Evolutionary conservation across 2,113 vertebrate species (phyloP), one percentile per base, ranked within the genome.

Genomic region (Globicephala melas): DNA sequence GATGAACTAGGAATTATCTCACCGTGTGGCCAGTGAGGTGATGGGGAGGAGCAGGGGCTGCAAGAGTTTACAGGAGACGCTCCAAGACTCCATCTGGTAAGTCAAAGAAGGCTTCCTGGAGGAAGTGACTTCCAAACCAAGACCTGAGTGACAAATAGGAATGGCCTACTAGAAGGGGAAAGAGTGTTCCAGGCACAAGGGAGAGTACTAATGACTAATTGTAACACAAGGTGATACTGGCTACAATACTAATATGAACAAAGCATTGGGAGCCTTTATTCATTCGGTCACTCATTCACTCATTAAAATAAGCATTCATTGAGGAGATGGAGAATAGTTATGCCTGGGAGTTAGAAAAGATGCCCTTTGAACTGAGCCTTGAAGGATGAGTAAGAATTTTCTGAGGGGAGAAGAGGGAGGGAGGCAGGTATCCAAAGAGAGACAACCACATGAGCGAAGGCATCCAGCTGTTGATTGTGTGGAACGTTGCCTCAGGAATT

Each of bases 31-130:
- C 73, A 87, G 23, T 2, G 44, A 36, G n/a, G 38, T 82, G 58
- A 65, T 31, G 26, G 33, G 36, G 11, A 94, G 92, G 25, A 77
- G 70, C 28, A 53, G 17, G 71, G 58, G 9, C n/a, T 60, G 26
- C 28, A 41, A 71, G 47, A 73, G 18, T 80, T 86, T 68, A 25
- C 1, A 73, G 62, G 33, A 91, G 63, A 93, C 26, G 26, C 26
- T 33, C 15, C 41, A 47, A 74, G 53, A 60, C 55, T 50, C 36
- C 17, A 55, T 38, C 18, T 89, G 50, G 20, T 47, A 79, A 93
- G 70, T 92, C 68, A 90, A 87, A 86, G 80, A 94, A 68, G 58
- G 47, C 71, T 96, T 96, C 44, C 70, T 76, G 92, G 70, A 93
- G 47, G 84, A 96, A 88, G 50, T 82, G 38, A 95, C 80, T 81